A percentile compares a stretch with the other conserved stretches of the same genome.
These are phyloP conservation scores for Papilio polyxenes DNA, from an alignment of 1,140 invertebrate genomes.

Conservation along the genomic window DNA sequence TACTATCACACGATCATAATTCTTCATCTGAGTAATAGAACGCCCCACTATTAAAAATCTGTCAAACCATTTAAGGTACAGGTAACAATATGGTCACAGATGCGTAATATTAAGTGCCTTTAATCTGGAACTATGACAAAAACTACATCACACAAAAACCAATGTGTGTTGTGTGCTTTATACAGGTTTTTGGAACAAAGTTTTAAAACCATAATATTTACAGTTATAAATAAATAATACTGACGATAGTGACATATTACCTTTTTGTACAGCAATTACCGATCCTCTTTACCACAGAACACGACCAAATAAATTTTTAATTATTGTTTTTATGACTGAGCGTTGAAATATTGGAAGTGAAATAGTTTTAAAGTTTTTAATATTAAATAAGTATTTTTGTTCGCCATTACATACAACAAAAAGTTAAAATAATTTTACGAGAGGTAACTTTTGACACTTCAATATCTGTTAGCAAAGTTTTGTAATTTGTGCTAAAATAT, in stretches of 20 bases:
- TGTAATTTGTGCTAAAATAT: background rate
- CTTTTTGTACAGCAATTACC: slow-evolving; percentile 1
- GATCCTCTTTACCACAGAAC: background rate
- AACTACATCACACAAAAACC: background rate
- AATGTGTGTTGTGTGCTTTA: background rate
- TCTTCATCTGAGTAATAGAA: too few relatives aligned
- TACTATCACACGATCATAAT: too few relatives aligned
- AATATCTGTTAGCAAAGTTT: background rate
- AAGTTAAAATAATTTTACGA: background rate
- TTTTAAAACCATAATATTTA: background rate
- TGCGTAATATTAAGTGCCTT: too few relatives aligned
- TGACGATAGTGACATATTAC: background rate
- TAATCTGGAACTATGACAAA: too few relatives aligned
- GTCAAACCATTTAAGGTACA: too few relatives aligned
- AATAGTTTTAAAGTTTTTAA: background rate
- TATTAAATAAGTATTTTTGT: background rate
- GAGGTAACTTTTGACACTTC: background rate
- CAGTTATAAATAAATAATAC: background rate
- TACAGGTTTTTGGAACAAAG: background rate
- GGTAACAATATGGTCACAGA: too few relatives aligned
- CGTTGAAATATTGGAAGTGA: background rate
- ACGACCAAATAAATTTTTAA: background rate
- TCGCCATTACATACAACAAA: background rate
- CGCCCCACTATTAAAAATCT: too few relatives aligned
- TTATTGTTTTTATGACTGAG: slow-evolving; percentile 7